Base-by-base conservation (phyloP, 1,140 invertebrate species). In the Psix sp. region DNA sequence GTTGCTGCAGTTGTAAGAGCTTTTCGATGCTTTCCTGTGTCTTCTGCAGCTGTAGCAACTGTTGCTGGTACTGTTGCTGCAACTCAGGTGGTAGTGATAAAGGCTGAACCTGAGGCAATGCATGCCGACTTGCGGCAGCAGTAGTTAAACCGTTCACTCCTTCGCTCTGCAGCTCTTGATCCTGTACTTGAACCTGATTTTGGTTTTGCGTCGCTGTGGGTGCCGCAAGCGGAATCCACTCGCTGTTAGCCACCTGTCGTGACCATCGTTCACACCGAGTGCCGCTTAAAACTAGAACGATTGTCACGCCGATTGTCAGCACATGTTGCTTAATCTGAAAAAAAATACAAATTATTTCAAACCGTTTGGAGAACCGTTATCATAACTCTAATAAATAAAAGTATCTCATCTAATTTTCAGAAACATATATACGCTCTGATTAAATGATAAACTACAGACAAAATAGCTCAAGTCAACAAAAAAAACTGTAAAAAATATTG, bases 21-120 rank as follows among this genome's bases (percentile, higher is more conserved):
- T 82, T 84, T 29, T 85, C 83, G 26, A 87, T 87, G 43, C 78
- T 86, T 54, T 86, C 85, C 13, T 86, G 86, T 0, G 86, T 87
- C 56, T 83, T 84, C 35, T 87, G 85, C 35, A 87, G 49, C 42
- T 87, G 86, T 18, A 84, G 15, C 7, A 87, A 48, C 11, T 87
- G 86, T 3, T 86, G 74, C 20, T 86, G 83, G 24, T 87, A 87
- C 17, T 86, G 84, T 18, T 85, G 80, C 9, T 85, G 85, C 16
- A 86, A 76, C 0, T 67, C 78, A 0, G 85, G 83, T 10, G 86
- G 80, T 35, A 86, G 57, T 0, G 76, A 39, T 0, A 86, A 48
- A 3, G 35, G 60, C 16, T 63, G 76, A 26, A 56, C 45, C 20
- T 74, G 49, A 15, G 56, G 54, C 14, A 59, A 59, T 9, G 42